phyloP scores from a whole-genome alignment of 2,797 vertebrate species.

The Urosaurus nigricauda region DNA sequence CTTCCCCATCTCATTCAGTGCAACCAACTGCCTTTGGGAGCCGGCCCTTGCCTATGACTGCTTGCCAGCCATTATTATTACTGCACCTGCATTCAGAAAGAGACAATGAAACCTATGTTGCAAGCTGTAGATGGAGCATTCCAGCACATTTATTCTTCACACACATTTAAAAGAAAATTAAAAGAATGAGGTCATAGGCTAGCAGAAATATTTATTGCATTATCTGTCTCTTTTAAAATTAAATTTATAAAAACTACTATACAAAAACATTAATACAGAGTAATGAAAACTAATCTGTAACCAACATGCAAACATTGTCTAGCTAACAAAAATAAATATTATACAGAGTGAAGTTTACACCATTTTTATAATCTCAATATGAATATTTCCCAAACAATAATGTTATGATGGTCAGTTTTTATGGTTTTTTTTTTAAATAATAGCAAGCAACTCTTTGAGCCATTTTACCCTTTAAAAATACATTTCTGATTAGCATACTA shows the following conservation, averaged over 20 bases:
- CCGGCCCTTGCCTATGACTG: neutral
- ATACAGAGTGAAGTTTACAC: neutral
- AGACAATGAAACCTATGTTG: conserved; percentile 9
- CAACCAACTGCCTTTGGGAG: neutral
- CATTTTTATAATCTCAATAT: neutral
- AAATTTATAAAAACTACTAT: neutral
- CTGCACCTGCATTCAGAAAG: conserved; percentile 13
- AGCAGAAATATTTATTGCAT: neutral
- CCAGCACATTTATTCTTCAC: neutral
- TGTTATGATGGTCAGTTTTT: neutral
- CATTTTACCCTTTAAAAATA: neutral
- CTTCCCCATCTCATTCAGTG: neutral
- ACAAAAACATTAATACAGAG: neutral
- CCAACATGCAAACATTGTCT: neutral
- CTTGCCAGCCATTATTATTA: conserved; percentile 14
- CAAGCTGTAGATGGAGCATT: conserved; percentile 1
- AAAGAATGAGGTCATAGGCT: neutral
- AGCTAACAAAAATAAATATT: neutral
- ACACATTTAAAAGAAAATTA: neutral
- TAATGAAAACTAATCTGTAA: neutral
- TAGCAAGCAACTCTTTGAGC: neutral
- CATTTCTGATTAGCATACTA: neutral
- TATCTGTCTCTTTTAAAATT: neutral
- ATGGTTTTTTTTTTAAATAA: neutral
- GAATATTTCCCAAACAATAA: neutral